A percentile compares a stretch with the other conserved stretches of the same genome.
Evolutionary conservation across 2,888 invertebrate genomes (phyloP).

Genomic region (Napeogenes inachia): DNA sequence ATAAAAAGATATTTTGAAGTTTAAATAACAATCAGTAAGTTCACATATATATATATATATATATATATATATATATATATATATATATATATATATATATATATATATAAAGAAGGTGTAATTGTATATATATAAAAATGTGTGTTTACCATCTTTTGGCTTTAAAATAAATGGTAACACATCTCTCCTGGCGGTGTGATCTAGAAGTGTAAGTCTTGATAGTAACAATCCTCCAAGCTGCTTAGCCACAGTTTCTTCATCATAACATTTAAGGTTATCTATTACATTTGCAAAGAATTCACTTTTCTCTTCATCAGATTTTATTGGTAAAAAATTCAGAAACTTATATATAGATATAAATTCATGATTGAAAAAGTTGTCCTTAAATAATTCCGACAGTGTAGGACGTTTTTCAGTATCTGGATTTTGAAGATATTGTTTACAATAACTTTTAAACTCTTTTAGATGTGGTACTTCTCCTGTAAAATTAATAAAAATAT

Average conservation of each 20-base stretch:
- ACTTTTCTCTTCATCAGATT: constrained; percentile 85
- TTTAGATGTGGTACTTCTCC: constrained; percentile 83
- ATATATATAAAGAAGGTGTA: background rate
- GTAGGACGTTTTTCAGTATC: constrained; percentile 82
- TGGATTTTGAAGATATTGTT: constrained; percentile 81
- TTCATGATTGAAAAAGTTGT: constrained; percentile 90
- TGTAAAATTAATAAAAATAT: constrained; percentile 41
- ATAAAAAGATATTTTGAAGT: background rate
- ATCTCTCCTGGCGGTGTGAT: constrained; percentile 85
- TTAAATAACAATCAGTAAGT: background rate
- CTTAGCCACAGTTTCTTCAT: constrained; percentile 88
- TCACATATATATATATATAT: no score
- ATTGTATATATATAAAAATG: background rate
- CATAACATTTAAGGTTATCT: constrained; percentile 82
- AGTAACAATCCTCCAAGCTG: constrained; percentile 87
- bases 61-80: no score
- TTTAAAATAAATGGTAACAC: constrained; percentile 84
- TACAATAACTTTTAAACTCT: constrained; percentile 84
- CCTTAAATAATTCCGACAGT: constrained; percentile 80
- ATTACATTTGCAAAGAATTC: constrained; percentile 86
- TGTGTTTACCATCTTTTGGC: constrained; percentile 79
- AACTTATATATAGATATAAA: constrained; percentile 91
- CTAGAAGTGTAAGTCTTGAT: constrained; percentile 90
- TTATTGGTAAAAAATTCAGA: constrained; percentile 88
- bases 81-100: no score